Evolutionary conservation across 2,888 invertebrate species (phyloP).

Genomic region (Clitarchus hookeri): DNA sequence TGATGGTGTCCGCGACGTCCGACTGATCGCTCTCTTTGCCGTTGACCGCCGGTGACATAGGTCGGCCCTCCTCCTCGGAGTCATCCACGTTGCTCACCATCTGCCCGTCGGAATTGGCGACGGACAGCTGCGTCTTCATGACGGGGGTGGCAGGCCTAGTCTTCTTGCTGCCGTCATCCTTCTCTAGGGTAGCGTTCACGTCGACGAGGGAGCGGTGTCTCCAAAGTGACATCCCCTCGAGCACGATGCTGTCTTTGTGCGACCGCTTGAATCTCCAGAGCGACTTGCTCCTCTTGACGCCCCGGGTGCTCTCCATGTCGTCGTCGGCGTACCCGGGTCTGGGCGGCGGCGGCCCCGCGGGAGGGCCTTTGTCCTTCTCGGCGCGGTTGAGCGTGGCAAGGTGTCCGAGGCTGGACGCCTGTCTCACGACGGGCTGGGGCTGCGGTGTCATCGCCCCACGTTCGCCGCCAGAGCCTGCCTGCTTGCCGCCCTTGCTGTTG

Average conservation of each 20-base stretch:
- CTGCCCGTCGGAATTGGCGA: slow-evolving; percentile 56
- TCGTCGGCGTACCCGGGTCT: slow-evolving; percentile 34
- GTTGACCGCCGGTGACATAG: slow-evolving; percentile 1
- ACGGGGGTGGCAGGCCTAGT: slow-evolving; percentile 19
- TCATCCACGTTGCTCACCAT: slow-evolving; percentile 49
- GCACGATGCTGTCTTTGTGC: slow-evolving; percentile 64
- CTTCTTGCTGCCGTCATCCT: slow-evolving; percentile 51
- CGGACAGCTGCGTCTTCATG: slow-evolving; percentile 56
- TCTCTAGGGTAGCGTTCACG: slow-evolving; percentile 56
- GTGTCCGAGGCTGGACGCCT: slow-evolving; percentile 49
- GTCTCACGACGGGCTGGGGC: slow-evolving; percentile 32
- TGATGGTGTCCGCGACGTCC: neutral
- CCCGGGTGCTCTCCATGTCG: neutral
- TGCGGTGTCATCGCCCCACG: slow-evolving; percentile 34
- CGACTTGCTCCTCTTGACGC: slow-evolving; percentile 79
- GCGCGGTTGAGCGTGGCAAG: slow-evolving; percentile 60
- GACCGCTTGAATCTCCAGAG: slow-evolving; percentile 80
- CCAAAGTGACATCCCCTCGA: slow-evolving; percentile 88
- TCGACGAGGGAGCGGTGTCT: slow-evolving; percentile 83
- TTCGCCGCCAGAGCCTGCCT: slow-evolving; percentile 38
- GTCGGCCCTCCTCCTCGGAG: neutral
- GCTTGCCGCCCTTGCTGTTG: slow-evolving; percentile 37
- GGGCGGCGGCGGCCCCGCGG: slow-evolving; percentile 32
- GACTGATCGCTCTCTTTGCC: neutral
- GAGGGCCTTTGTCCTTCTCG: slow-evolving; percentile 47